Evolutionary conservation across 2,888 invertebrate species (phyloP).

Genomic region (Clunio marinus): DNA sequence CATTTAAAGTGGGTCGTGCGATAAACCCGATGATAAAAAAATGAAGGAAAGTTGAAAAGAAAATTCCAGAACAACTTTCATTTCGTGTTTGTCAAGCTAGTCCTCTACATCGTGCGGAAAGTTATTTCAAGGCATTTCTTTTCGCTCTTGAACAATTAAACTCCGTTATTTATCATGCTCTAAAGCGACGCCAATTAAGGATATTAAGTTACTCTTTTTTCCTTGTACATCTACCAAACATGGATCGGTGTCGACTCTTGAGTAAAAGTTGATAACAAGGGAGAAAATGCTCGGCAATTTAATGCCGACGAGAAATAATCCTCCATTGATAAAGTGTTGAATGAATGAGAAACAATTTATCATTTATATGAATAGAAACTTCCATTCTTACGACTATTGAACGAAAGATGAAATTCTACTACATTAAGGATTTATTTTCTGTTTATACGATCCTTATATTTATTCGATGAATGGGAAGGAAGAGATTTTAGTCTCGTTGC

Average conservation of each 20-base stretch:
- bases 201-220: background rate
- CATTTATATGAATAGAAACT: slow-evolving; percentile 6
- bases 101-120: too few relatives aligned
- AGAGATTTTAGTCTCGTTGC: background rate
- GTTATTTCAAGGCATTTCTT: too few relatives aligned
- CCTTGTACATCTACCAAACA: background rate
- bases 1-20: background rate
- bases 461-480: background rate
- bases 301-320: background rate
- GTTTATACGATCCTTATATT: background rate
- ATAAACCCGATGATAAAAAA: too few relatives aligned
- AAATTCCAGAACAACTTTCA: too few relatives aligned
- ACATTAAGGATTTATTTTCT: background rate
- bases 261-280: background rate
- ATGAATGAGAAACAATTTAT: slow-evolving; percentile 16
- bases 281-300: background rate
- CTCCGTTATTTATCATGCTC: too few relatives aligned
- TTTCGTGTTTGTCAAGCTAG: too few relatives aligned
- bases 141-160: too few relatives aligned
- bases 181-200: too few relatives aligned
- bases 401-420: background rate
- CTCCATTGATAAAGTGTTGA: slow-evolving; percentile 6
- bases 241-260: background rate
- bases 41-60: too few relatives aligned
- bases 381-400: background rate